Percentiles rank a stretch among this genome's conserved stretches.
These are phyloP conservation scores for Dendrolimus pini DNA, from an alignment of 2,888 invertebrate genomes.

Conservation along the genomic window DNA sequence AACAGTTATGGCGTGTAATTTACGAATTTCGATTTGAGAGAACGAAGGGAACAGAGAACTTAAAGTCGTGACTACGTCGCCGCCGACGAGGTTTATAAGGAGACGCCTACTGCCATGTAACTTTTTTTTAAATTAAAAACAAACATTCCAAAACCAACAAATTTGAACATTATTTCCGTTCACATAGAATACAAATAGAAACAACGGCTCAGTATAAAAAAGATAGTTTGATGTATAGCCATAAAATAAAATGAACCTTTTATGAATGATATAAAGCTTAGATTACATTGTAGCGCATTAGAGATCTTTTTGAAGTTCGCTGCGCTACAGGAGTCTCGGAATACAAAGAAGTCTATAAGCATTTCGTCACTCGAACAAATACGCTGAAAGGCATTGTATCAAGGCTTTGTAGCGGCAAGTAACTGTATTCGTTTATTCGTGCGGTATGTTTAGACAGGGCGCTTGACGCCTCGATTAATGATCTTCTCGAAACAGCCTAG, in stretches of 20 bases:
- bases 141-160: conserved; percentile 13
- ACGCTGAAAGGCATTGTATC: conserved; percentile 54
- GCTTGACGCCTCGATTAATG: conserved; percentile 58
- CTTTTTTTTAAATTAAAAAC: conserved; percentile 33
- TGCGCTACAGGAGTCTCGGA: conserved; percentile 41
- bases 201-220: conserved; percentile 20
- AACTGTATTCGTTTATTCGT: conserved; percentile 51
- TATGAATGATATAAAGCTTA: conserved; percentile 21
- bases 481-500: conserved; percentile 21
- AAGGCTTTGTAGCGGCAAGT: conserved; percentile 40
- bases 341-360: conserved; percentile 50
- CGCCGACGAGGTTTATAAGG: conserved; percentile 35
- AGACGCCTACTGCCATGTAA: conserved; percentile 54
- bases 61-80: neutral
- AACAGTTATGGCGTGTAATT: neutral
- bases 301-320: conserved; percentile 8
- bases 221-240: conserved; percentile 15
- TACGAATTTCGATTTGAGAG: conserved; percentile 23
- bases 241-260: neutral
- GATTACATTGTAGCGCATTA: conserved; percentile 20
- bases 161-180: conserved; percentile 24
- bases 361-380: conserved; percentile 58
- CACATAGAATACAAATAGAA: conserved; percentile 14
- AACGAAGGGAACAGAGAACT: conserved; percentile 13
- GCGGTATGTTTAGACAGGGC: conserved; percentile 50